phyloP scores from a whole-genome alignment of 2,888 invertebrate species.

The Ypsolopha sequella region DNA sequence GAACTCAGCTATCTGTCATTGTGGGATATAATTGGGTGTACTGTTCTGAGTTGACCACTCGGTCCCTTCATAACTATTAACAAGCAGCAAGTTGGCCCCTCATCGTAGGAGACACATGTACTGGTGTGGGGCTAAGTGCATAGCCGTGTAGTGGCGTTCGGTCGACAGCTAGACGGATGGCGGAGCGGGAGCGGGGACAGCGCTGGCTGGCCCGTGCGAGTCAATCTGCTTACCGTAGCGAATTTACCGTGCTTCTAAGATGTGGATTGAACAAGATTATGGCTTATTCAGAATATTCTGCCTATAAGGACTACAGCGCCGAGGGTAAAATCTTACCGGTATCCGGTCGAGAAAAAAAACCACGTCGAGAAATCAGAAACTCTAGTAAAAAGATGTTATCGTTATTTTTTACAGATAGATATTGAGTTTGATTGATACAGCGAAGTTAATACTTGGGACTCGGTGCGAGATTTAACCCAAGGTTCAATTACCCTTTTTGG shows the following conservation, averaged over 20 bases:
- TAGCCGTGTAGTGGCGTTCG: conserved; percentile 44
- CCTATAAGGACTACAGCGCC: too few relatives aligned
- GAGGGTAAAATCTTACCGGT: too few relatives aligned
- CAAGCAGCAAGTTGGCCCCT: conserved; percentile 51
- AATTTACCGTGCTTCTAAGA: too few relatives aligned
- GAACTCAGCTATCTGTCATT: conserved; percentile 22
- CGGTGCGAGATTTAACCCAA: too few relatives aligned
- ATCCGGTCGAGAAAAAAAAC: too few relatives aligned
- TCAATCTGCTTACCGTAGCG: neutral
- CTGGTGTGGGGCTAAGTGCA: conserved; percentile 56
- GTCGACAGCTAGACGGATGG: conserved; percentile 59
- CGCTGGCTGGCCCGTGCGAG: conserved; percentile 25
- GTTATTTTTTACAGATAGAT: too few relatives aligned
- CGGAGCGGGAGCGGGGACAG: conserved; percentile 29
- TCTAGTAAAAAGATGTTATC: too few relatives aligned
- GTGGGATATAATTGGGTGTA: conserved; percentile 30
- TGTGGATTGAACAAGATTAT: neutral
- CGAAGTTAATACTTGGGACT: too few relatives aligned
- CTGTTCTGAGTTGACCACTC: conserved; percentile 35
- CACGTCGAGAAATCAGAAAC: too few relatives aligned
- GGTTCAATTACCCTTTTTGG: too few relatives aligned
- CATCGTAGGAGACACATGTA: conserved; percentile 51
- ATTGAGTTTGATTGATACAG: too few relatives aligned
- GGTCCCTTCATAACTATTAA: conserved; percentile 44
- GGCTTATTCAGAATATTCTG: too few relatives aligned